These are phyloP conservation scores for Saturnia pavonia DNA, from an alignment of 2,888 invertebrate species.

Conservation along the genomic window DNA sequence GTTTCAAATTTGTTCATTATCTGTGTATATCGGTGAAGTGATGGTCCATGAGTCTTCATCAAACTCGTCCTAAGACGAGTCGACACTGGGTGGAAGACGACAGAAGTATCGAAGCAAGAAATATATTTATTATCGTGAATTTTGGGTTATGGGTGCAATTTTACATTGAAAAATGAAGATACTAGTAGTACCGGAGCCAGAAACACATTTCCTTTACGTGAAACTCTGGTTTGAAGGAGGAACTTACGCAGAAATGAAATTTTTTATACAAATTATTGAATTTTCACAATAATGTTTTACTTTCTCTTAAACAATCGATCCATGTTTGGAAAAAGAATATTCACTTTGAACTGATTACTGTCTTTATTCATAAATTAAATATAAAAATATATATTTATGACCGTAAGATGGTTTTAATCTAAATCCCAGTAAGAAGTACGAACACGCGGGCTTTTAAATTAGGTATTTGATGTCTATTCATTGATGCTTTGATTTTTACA, in stretches of 20 bases:
- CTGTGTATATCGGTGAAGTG: too few species aligned
- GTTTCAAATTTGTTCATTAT: too few species aligned
- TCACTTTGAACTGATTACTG: not conserved
- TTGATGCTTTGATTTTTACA: constrained; percentile 10
- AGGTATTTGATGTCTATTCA: not conserved
- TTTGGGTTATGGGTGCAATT: too few species aligned
- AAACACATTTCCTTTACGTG: not conserved
- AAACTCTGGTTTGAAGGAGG: not conserved
- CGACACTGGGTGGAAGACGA: not conserved
- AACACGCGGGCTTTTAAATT: not conserved
- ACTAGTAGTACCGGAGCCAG: not conserved
- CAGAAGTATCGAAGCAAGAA: too few species aligned
- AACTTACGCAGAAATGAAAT: not conserved
- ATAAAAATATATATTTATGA: not conserved
- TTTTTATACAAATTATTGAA: not conserved
- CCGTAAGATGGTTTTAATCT: not conserved
- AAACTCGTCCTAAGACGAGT: not conserved
- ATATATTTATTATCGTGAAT: too few species aligned
- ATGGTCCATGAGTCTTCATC: too few species aligned
- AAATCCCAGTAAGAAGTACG: not conserved
- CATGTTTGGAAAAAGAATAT: too few species aligned
- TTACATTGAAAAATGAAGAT: too few species aligned
- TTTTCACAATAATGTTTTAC: not conserved
- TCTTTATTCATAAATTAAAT: not conserved
- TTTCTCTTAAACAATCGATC: too few species aligned